Evolutionary conservation across 2,113 vertebrate genomes (phyloP), one percentile per base, ranked within the genome.

Genomic region (Semnornis frantzii): DNA sequence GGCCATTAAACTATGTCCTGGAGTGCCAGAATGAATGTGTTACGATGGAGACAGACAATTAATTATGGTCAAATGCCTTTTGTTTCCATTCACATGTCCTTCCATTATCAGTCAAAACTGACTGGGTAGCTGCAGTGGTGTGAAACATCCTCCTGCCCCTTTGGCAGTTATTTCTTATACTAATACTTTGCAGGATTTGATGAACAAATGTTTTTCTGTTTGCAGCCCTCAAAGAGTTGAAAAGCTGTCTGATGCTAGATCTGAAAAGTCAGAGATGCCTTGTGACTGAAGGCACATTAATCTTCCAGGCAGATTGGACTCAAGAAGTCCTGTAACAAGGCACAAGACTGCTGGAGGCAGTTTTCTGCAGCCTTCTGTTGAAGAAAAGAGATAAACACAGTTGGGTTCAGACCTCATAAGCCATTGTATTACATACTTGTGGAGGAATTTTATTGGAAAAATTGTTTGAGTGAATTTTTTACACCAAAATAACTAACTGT

Each of bases 401-500:
- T n/a, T 86, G 34, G 44, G 14, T 15, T 89, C 31, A 79, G n/a
- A 30, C 52, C 57, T 87, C 63, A 8, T 50, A 63, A 87, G 13
- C 37, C 12, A 20, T 24, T 0, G 0, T 31, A 33, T 34, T 73
- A 55, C 12, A 5, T 66, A 14, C 7, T 70, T 89, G 54, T 39
- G 78, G 57, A 89, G 65, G 3, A 70, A 27, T 44, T 91, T 82
- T 30, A 79, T 62, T 3, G 5, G 71, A 52, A 83, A 88, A 93
- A 91, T 12, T 58, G 82, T 74, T 69, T 0, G 0, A 88, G 59
- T 27, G 57, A 78, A 30, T 88, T 86, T 91, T 88, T 62, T 60
- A 12, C 14, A 28, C 48, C 60, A 72, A 93, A 90, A 81, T 83
- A 54, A 57, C 84, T 92, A 82, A 84, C 16, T 4, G 27, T 82